Evolutionary conservation across 2,113 vertebrate species (phyloP).

Genomic region (Epinephelus cyanopodus): DNA sequence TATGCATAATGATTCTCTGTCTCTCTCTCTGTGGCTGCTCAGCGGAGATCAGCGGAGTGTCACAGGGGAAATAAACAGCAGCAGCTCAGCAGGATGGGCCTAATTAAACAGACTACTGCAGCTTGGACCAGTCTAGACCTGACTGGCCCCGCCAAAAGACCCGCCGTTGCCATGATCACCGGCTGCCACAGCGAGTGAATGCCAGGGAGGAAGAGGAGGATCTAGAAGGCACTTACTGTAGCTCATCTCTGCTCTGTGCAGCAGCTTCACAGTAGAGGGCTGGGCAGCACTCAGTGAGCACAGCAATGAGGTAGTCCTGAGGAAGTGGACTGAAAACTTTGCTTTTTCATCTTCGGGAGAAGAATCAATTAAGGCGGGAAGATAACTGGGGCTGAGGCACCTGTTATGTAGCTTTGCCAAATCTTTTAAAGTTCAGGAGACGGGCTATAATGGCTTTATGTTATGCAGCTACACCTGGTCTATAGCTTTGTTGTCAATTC

Average conservation of each 20-base stretch:
- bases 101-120: constrained; percentile 81
- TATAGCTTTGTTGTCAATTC: neutral
- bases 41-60: constrained; percentile 73
- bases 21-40: constrained; percentile 58
- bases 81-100: constrained; percentile 79
- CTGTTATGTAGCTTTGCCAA: neutral
- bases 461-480: neutral
- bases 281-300: constrained; percentile 22
- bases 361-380: neutral
- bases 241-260: constrained; percentile 41
- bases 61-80: constrained; percentile 83
- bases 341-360: neutral
- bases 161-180: constrained; percentile 77
- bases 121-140: constrained; percentile 70
- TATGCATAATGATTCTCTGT: constrained; percentile 65
- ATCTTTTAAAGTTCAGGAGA: neutral
- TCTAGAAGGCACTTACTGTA: constrained; percentile 27
- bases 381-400: neutral
- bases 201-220: constrained; percentile 52
- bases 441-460: neutral
- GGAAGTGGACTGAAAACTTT: constrained; percentile 25
- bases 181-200: constrained; percentile 57
- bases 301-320: constrained; percentile 24
- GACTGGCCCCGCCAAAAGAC: constrained; percentile 56
- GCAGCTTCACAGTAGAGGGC: constrained; percentile 12